These are phyloP conservation scores for Pectinophora gossypiella DNA, from an alignment of 1,140 invertebrate genomes.

Conservation along the genomic window DNA sequence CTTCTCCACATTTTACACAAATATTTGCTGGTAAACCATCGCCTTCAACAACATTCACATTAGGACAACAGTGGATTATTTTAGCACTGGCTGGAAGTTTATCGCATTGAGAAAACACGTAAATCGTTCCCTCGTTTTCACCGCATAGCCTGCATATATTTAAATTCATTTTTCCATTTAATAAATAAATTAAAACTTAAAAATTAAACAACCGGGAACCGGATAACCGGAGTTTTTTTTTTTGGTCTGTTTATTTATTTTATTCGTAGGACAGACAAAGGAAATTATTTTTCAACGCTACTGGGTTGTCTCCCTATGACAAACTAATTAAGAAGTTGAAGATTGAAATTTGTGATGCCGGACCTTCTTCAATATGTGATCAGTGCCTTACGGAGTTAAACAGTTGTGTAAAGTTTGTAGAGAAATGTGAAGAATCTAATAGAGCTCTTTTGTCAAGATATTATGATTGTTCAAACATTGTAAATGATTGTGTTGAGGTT, in stretches of 20 bases:
- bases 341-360: constrained; percentile 8
- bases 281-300: no score
- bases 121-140: constrained; percentile 30
- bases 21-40: constrained; percentile 42
- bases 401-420: constrained; percentile 28
- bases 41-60: constrained; percentile 31
- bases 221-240: no score
- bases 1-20: constrained; percentile 35
- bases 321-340: no score
- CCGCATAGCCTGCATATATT: constrained; percentile 50
- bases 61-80: constrained; percentile 50
- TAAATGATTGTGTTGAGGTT: not conserved
- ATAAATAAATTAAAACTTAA: no score
- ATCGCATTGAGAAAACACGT: constrained; percentile 29
- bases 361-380: constrained; percentile 27
- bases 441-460: constrained; percentile 12
- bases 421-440: constrained; percentile 37
- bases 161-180: constrained; percentile 31
- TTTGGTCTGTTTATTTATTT: no score
- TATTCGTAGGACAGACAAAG: no score
- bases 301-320: no score
- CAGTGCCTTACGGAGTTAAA: constrained; percentile 33
- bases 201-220: no score
- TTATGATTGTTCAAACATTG: not conserved
- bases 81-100: constrained; percentile 30